phyloP scores from a whole-genome alignment of 2,888 invertebrate genomes.

The Molanna angustata region DNA sequence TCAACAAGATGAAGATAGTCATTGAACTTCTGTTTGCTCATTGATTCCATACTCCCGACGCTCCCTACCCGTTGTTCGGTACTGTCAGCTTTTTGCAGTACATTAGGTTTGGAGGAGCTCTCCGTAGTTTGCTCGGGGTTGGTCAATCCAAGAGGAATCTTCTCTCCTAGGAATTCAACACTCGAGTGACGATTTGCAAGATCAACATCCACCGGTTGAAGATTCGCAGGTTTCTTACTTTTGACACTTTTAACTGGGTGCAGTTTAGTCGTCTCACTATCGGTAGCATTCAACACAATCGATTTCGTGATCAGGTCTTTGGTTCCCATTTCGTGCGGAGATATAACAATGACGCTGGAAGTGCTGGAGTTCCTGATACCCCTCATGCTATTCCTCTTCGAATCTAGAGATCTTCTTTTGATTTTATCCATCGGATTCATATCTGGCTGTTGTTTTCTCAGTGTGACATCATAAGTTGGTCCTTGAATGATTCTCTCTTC shows the following conservation, averaged over 20 bases:
- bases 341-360: conserved; percentile 25
- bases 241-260: conserved; percentile 8
- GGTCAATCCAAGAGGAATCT: conserved; percentile 16
- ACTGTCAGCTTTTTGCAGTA: background rate
- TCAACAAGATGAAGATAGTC: conserved; percentile 28
- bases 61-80: conserved; percentile 16
- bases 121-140: background rate
- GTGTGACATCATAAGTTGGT: conserved; percentile 22
- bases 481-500: conserved; percentile 19
- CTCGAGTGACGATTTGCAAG: conserved; percentile 25
- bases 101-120: background rate
- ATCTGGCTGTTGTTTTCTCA: conserved; percentile 27
- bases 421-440: background rate
- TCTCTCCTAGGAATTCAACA: conserved; percentile 30
- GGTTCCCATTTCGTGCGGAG: conserved; percentile 21
- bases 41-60: conserved; percentile 27
- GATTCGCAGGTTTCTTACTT: conserved; percentile 24
- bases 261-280: background rate
- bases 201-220: conserved; percentile 28
- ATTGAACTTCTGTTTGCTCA: conserved; percentile 28
- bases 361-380: conserved; percentile 13
- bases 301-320: conserved; percentile 20
- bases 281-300: background rate
- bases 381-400: conserved; percentile 21
- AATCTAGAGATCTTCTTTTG: conserved; percentile 1